Evolutionary conservation across 1,140 invertebrate genomes (phyloP).

Genomic region (Microvelia longipes): DNA sequence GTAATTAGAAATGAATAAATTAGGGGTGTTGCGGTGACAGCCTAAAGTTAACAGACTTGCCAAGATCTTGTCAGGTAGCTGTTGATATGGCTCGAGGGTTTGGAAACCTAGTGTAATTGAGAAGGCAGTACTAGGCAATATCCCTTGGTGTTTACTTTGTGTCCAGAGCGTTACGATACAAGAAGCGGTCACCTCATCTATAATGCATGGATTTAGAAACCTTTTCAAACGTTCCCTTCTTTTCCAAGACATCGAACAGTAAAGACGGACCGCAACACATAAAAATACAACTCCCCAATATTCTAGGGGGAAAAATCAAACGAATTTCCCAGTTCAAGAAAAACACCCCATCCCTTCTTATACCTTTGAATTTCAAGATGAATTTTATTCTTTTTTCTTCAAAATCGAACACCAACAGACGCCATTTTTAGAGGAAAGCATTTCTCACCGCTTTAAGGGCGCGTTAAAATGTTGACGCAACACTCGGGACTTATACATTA

Average conservation of each 20-base stretch:
- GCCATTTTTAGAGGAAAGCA: neutral
- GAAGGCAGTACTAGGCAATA: neutral
- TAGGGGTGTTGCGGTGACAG: neutral
- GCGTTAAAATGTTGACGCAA: neutral
- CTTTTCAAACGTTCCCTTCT: neutral
- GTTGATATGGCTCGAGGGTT: neutral
- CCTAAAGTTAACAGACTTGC: neutral
- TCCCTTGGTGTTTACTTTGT: neutral
- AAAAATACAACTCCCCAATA: neutral
- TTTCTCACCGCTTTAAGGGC: neutral
- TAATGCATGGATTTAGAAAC: neutral
- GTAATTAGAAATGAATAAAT: neutral
- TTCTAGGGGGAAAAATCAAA: neutral
- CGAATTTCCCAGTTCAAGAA: neutral
- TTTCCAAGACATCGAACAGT: neutral
- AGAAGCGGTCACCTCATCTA: constrained; percentile 1
- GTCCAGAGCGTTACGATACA: neutral
- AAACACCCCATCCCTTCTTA: neutral
- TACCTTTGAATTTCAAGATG: neutral
- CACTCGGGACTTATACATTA: neutral
- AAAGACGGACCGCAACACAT: neutral
- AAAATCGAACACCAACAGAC: neutral
- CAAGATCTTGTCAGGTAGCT: neutral
- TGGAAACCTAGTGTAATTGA: neutral
- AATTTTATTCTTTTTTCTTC: neutral